Conservation (phyloP, 1,140 invertebrate genomes). For the Diachasma alloeum region DNA sequence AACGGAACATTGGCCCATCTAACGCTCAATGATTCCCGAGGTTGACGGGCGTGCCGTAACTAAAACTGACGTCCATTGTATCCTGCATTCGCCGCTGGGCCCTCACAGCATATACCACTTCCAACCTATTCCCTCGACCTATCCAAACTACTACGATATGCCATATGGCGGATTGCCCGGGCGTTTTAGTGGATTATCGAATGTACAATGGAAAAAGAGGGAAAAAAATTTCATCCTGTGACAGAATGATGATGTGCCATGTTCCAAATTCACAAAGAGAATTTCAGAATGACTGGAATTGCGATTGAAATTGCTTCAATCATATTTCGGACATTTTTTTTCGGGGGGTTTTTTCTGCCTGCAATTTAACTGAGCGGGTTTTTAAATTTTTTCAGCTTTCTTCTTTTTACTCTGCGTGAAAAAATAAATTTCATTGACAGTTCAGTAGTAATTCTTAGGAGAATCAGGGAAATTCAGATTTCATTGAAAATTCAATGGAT, state of each 20-base stretch:
- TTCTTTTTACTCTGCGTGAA: too few species aligned
- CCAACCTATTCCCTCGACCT: constrained; percentile 1
- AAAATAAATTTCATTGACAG: too few species aligned
- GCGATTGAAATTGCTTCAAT: constrained; percentile 2
- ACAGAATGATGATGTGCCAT: constrained; percentile 3
- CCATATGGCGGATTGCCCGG: constrained; percentile 47
- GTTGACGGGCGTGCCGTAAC: constrained; percentile 55
- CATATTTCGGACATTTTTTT: not conserved
- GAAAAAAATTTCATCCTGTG: not conserved
- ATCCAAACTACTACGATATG: constrained; percentile 15
- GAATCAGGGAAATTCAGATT: too few species aligned
- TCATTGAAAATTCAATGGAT: too few species aligned
- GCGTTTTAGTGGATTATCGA: constrained; percentile 51
- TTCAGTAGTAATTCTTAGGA: too few species aligned
- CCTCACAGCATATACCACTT: constrained; percentile 11
- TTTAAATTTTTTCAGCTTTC: too few species aligned
- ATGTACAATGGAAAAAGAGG: constrained; percentile 29
- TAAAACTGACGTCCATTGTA: constrained; percentile 58
- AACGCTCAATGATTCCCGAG: constrained; percentile 44
- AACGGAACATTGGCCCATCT: constrained; percentile 40
- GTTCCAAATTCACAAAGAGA: constrained; percentile 19
- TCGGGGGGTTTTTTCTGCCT: not conserved
- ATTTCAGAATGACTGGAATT: constrained; percentile 19
- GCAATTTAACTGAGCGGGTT: not conserved
- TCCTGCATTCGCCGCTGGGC: constrained; percentile 34